These are phyloP conservation scores for Hydropotes inermis DNA, from an alignment of 2,113 vertebrate genomes.

Conservation along the genomic window DNA sequence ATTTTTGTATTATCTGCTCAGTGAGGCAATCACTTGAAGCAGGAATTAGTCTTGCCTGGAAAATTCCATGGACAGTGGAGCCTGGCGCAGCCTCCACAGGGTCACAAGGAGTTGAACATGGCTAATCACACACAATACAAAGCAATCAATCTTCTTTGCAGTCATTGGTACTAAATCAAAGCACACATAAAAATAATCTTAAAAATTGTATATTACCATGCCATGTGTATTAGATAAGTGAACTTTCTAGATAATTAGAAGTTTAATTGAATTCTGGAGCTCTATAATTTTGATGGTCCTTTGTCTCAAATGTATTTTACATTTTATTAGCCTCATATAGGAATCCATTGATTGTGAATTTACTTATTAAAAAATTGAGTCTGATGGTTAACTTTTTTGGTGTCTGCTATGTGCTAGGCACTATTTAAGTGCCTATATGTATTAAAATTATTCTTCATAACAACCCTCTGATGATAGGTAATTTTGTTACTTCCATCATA, in stretches of 20 bases:
- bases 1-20: neutral
- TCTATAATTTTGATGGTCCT: neutral
- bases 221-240: neutral
- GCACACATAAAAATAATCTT: neutral
- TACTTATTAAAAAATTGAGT: neutral
- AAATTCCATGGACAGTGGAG: neutral
- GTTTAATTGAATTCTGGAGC: neutral
- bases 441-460: neutral
- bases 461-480: neutral
- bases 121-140: neutral
- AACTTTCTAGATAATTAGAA: neutral
- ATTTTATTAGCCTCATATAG: neutral
- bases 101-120: neutral
- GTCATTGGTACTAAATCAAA: neutral
- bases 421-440: neutral
- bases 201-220: neutral
- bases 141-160: neutral
- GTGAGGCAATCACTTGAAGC: neutral
- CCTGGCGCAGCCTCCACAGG: neutral
- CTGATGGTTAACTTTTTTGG: neutral
- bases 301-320: neutral
- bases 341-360: neutral
- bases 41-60: neutral
- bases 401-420: neutral
- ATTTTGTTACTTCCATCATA: neutral